Conservation (phyloP, 2,888 invertebrate species). For the Cataglyphis cursor region DNA sequence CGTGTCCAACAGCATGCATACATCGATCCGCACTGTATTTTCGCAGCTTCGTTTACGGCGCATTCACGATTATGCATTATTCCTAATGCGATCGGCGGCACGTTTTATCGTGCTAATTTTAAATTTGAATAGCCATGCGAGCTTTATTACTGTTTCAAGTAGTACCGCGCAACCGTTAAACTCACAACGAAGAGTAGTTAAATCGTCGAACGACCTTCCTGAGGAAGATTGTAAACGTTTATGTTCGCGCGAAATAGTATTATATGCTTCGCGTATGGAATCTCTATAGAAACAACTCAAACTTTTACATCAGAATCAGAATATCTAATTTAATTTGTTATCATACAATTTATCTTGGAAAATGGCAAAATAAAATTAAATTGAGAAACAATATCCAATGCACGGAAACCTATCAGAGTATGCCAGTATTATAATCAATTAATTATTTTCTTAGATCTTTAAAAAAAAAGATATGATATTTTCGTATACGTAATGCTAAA, state of each 20-base stretch:
- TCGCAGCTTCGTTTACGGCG: background rate
- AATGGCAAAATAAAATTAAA: background rate
- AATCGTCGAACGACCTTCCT: background rate
- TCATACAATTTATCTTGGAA: background rate
- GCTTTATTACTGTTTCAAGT: slow-evolving; percentile 4
- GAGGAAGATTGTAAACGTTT: slow-evolving; percentile 8
- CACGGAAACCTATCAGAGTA: background rate
- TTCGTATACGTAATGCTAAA: background rate
- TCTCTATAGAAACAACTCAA: background rate
- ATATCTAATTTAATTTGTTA: background rate
- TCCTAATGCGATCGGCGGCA: slow-evolving; percentile 24
- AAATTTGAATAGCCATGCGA: slow-evolving; percentile 10
- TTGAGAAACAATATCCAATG: background rate
- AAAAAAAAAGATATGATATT: background rate
- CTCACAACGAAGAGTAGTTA: background rate
- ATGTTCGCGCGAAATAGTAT: background rate
- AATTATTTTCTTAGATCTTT: background rate
- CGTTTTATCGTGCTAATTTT: slow-evolving; percentile 13
- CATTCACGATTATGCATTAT: slow-evolving; percentile 37
- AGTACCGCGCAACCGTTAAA: background rate
- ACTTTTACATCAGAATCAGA: background rate
- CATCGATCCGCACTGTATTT: slow-evolving; percentile 50
- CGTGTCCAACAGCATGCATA: slow-evolving; percentile 14
- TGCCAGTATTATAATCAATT: background rate
- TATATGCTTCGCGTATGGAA: background rate